A percentile compares a stretch with the other conserved stretches of the same genome.
These are phyloP conservation scores for Saccostrea cuccullata DNA, from an alignment of 1,140 invertebrate species.

Conservation along the genomic window DNA sequence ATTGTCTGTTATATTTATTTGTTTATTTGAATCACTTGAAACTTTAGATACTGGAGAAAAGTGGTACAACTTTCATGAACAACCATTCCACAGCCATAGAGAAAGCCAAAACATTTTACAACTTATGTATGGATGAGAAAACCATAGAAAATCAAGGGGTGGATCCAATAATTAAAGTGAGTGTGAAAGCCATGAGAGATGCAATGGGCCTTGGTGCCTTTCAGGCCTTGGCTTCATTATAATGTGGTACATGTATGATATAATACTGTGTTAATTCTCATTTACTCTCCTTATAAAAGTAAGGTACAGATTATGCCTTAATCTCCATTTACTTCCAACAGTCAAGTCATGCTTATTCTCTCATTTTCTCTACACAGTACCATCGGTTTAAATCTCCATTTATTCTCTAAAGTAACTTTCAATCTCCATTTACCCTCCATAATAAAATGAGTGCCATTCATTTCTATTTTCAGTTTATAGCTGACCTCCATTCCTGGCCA, in stretches of 20 bases:
- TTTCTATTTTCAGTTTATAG: neutral
- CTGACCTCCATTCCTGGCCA: slow-evolving; percentile 1
- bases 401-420: too few relatives aligned
- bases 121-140: slow-evolving; percentile 62
- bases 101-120: slow-evolving; percentile 61
- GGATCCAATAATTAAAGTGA: slow-evolving; percentile 60
- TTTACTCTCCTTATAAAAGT: too few relatives aligned
- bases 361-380: too few relatives aligned
- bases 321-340: too few relatives aligned
- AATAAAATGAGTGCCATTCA: neutral
- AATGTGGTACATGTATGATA: too few relatives aligned
- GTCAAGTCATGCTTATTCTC: too few relatives aligned
- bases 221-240: too few relatives aligned
- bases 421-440: neutral
- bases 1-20: neutral
- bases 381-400: too few relatives aligned
- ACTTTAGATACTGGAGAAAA: slow-evolving; percentile 54
- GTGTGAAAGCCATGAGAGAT: neutral
- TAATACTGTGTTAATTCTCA: too few relatives aligned
- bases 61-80: slow-evolving; percentile 53
- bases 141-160: slow-evolving; percentile 55
- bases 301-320: too few relatives aligned
- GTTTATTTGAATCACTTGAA: neutral
- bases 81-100: slow-evolving; percentile 62
- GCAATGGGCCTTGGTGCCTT: neutral